Conservation (phyloP, 1,140 invertebrate genomes). For the Ptiloglossa arizonensis region DNA sequence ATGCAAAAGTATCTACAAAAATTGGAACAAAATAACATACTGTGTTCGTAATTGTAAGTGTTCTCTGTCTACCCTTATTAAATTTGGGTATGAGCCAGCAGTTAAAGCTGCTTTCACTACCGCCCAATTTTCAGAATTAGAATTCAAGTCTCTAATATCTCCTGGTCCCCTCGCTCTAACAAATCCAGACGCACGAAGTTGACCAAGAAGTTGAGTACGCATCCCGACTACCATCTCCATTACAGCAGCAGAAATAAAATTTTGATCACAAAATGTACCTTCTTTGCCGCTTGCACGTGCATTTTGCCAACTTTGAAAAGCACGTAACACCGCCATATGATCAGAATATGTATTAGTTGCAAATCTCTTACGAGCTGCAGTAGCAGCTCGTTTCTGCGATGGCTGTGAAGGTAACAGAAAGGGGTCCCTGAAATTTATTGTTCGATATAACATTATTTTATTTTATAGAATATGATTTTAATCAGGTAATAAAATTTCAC, state of each 20-base stretch:
- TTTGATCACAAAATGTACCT: slow-evolving; percentile 88
- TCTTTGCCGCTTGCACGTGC: slow-evolving; percentile 87
- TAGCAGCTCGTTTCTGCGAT: slow-evolving; percentile 85
- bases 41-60: slow-evolving; percentile 84
- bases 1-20: not conserved
- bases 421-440: slow-evolving; percentile 84
- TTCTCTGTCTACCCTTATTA: slow-evolving; percentile 87
- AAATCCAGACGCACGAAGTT: slow-evolving; percentile 92
- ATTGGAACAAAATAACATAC: slow-evolving; percentile 75
- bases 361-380: slow-evolving; percentile 86
- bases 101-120: slow-evolving; percentile 95
- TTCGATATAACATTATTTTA: not conserved
- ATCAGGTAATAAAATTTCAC: slow-evolving; percentile 72
- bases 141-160: slow-evolving; percentile 88
- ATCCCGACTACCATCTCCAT: slow-evolving; percentile 94
- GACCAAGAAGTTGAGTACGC: slow-evolving; percentile 90
- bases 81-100: slow-evolving; percentile 93
- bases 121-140: slow-evolving; percentile 94
- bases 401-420: slow-evolving; percentile 89
- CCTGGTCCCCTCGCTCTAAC: slow-evolving; percentile 89
- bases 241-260: slow-evolving; percentile 90
- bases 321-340: slow-evolving; percentile 93
- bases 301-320: slow-evolving; percentile 91
- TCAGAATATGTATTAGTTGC: slow-evolving; percentile 92
- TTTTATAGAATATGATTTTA: not conserved